phyloP scores from a whole-genome alignment of 2,888 invertebrate genomes.

The Orthonevra nobilis region DNA sequence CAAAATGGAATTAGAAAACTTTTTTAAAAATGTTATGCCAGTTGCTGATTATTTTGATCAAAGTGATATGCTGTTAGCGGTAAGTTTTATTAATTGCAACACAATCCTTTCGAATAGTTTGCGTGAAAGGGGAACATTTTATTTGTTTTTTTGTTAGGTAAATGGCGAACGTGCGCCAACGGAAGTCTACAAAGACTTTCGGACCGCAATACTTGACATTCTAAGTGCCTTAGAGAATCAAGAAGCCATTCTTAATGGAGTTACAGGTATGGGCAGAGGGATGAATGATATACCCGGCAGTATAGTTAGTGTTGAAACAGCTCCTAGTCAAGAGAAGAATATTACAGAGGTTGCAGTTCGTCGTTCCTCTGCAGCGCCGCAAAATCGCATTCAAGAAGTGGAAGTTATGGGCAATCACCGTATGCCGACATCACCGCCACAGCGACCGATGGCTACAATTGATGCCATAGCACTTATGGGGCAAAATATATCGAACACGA shows the following conservation, averaged over 20 bases:
- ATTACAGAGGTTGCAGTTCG: conserved; percentile 74
- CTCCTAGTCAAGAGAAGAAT: conserved; percentile 81
- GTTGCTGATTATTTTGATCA: conserved; percentile 95
- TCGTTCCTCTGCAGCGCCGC: conserved; percentile 66
- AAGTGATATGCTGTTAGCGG: conserved; percentile 88
- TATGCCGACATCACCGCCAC: not conserved
- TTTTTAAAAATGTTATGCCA: conserved; percentile 93
- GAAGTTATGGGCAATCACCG: conserved; percentile 69
- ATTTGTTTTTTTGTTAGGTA: conserved; percentile 82
- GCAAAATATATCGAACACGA: conserved; percentile 69
- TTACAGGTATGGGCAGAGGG: conserved; percentile 83
- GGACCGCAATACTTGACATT: conserved; percentile 88
- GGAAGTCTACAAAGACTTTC: conserved; percentile 93
- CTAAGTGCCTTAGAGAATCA: conserved; percentile 86
- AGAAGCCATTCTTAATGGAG: conserved; percentile 83
- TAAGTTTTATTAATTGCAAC: too few relatives aligned
- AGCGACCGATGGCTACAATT: conserved; percentile 3
- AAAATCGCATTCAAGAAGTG: conserved; percentile 68
- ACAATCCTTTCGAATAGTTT: too few relatives aligned
- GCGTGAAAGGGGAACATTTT: not conserved
- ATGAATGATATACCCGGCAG: conserved; percentile 83
- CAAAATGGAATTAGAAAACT: conserved; percentile 93
- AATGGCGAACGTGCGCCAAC: conserved; percentile 93
- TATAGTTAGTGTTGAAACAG: conserved; percentile 84
- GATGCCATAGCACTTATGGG: conserved; percentile 71